Conservation (phyloP, 2,113 vertebrate species). For the Oreocharis arfaki region DNA sequence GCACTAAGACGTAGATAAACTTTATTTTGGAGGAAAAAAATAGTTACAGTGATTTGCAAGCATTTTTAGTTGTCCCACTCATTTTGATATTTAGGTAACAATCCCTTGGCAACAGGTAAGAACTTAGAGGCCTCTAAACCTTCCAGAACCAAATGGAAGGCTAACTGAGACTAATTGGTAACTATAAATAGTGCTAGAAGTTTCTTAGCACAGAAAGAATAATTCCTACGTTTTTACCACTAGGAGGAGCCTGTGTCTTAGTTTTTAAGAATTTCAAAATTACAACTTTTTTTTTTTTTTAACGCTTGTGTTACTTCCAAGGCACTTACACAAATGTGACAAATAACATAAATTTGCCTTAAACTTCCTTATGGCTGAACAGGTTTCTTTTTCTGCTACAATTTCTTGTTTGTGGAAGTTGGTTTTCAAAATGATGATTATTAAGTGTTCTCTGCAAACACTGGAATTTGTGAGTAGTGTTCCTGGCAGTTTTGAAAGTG, state of each 20-base stretch:
- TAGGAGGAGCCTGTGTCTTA: conserved; percentile 29
- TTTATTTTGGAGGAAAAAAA: background rate
- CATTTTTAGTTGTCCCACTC: background rate
- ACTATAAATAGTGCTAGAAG: background rate
- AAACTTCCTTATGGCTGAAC: background rate
- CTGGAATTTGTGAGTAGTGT: background rate
- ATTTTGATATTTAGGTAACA: background rate
- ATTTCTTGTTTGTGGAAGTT: background rate
- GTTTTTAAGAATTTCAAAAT: background rate
- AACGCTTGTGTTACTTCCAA: background rate
- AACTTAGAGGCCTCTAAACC: background rate
- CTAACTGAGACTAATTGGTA: background rate
- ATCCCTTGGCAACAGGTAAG: background rate
- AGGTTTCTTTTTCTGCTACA: background rate
- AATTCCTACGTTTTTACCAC: background rate
- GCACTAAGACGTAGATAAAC: background rate
- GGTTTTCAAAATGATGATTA: background rate
- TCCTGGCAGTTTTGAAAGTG: background rate
- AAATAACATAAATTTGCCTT: background rate
- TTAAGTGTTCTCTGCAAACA: background rate
- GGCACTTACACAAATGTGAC: background rate
- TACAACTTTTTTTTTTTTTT: background rate
- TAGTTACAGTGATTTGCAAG: background rate
- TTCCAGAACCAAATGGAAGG: background rate
- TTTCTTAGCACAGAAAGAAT: background rate